A percentile compares a stretch with the other conserved stretches of the same genome.
These are phyloP conservation scores for Phoenicopterus ruber DNA, from an alignment of 2,113 vertebrate genomes.

Conservation along the genomic window DNA sequence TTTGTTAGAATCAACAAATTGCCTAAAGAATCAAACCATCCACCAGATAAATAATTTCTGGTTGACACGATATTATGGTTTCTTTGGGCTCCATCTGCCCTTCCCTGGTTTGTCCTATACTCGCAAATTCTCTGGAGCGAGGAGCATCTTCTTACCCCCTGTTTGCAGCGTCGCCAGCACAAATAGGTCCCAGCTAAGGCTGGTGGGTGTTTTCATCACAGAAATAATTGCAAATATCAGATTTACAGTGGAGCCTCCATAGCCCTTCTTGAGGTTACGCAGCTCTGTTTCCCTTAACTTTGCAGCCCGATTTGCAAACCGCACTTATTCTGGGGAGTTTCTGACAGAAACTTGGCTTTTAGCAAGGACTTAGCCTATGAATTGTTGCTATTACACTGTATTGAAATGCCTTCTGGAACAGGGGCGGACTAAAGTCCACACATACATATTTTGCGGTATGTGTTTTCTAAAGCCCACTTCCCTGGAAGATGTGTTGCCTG, in stretches of 20 bases:
- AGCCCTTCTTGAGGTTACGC: background rate
- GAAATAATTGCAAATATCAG: background rate
- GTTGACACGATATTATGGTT: background rate
- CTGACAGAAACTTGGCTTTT: slow-evolving; percentile 10
- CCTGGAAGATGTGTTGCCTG: background rate
- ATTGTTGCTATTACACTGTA: background rate
- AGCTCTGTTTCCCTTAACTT: background rate
- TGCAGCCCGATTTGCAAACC: background rate
- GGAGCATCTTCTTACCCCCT: background rate
- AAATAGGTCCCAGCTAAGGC: background rate
- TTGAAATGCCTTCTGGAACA: background rate
- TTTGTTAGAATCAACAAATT: background rate
- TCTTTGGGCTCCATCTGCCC: background rate
- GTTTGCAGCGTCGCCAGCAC: background rate
- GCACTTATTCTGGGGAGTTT: background rate
- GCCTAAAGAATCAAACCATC: background rate
- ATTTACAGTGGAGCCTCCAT: background rate
- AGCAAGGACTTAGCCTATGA: background rate
- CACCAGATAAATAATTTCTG: background rate
- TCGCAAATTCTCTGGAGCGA: background rate
- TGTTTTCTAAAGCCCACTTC: background rate
- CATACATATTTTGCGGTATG: background rate
- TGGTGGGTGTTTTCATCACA: background rate
- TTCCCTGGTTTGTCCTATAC: background rate
- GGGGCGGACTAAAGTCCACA: background rate